A percentile compares a stretch with the other conserved stretches of the same genome.
Evolutionary conservation across 23 tunicate genomes (phyloP).

Genomic region (Botrylloides violaceus): DNA sequence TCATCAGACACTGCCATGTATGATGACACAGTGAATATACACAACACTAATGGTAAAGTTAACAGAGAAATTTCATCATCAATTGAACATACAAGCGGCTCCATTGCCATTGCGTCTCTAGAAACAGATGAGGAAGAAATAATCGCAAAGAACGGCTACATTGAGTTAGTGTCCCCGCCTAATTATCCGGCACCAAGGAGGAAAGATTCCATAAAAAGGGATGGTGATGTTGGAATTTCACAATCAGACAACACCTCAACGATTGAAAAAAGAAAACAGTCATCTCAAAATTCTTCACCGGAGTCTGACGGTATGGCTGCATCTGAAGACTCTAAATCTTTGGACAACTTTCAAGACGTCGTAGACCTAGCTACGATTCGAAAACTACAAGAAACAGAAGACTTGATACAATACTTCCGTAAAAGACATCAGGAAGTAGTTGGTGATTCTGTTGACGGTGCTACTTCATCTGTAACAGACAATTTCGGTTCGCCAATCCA

Average conservation of each 20-base stretch:
- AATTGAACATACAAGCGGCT: too few species aligned
- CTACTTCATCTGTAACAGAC: neutral
- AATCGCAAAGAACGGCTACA: neutral
- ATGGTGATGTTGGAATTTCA: too few species aligned
- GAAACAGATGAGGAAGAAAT: too few species aligned
- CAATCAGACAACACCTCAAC: too few species aligned
- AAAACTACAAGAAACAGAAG: slow-evolving; percentile 22
- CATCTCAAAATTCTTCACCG: too few species aligned
- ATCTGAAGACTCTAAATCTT: neutral
- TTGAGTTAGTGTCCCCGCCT: neutral
- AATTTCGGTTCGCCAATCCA: neutral
- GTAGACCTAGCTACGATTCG: neutral
- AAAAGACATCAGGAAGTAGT: neutral
- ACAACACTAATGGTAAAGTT: neutral
- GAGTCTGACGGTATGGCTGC: too few species aligned
- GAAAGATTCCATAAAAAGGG: neutral
- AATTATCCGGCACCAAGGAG: neutral
- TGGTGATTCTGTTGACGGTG: neutral
- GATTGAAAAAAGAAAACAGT: too few species aligned
- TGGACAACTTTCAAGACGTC: neutral
- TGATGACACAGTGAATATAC: neutral
- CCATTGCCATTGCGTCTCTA: too few species aligned
- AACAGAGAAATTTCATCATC: neutral
- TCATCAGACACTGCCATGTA: neutral
- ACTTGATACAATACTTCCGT: slow-evolving; percentile 15